Conservation (phyloP, 2,113 vertebrate genomes). For the Piliocolobus tephrosceles region DNA sequence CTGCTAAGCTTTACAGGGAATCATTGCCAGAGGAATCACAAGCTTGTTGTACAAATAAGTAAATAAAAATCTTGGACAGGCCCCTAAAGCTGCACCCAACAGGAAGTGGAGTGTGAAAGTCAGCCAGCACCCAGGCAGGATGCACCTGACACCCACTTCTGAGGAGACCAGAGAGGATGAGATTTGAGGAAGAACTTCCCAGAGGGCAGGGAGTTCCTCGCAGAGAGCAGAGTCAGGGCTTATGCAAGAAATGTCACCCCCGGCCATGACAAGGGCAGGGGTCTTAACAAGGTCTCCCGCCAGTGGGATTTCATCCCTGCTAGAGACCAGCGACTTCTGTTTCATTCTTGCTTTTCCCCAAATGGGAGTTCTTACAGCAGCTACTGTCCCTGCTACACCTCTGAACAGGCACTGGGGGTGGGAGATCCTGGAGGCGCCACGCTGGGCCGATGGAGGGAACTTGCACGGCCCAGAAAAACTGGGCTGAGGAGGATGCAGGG, state of each 20-base stretch:
- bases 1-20: background rate
- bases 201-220: background rate
- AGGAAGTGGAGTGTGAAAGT: rapidly evolving
- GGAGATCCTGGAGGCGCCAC: background rate
- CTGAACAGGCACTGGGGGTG: background rate
- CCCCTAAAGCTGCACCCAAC: background rate
- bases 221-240: background rate
- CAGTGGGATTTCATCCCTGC: background rate
- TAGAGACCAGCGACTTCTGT: background rate
- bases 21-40: background rate
- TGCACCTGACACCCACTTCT: background rate
- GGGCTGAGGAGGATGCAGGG: background rate
- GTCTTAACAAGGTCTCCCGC: background rate
- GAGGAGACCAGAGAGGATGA: background rate
- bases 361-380: background rate
- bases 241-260: background rate
- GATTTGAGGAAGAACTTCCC: background rate
- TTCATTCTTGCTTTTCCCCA: background rate
- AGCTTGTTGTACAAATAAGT: background rate
- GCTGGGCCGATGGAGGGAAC: background rate
- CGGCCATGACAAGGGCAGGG: background rate
- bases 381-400: background rate
- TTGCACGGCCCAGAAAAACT: rapidly evolving
- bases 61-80: background rate
- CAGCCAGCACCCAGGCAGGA: background rate